Base-by-base conservation (phyloP, 2,888 invertebrate species). In the Tethea ocularis region DNA sequence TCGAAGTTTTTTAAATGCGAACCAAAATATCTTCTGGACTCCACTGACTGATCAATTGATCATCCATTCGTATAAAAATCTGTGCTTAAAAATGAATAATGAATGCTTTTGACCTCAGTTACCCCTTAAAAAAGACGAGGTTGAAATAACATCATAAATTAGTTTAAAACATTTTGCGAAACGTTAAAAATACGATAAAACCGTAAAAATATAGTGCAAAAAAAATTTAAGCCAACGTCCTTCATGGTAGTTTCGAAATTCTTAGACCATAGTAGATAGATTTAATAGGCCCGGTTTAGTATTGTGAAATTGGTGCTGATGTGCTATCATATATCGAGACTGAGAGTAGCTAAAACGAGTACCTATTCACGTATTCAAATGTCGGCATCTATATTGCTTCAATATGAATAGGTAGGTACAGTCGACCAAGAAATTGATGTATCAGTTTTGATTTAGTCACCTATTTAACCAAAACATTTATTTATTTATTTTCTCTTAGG, bases 231-330 rank as follows among this genome's bases (percentile, higher is more conserved):
- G 46, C 20, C n/a, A 10, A 46, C 46, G 46, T 46, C 46, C 46
- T 46, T n/a, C 46, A 20, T 46, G 46, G 2, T 33, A 20, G 46
- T 46, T 20, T 20, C 46, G 46, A 46, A 46, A 20, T 46, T 46
- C 17, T 46, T 20, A 10, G 17, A 20, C 46, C 46, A 20, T 46
- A 20, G 17, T 10, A 10, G 46, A 46, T 38, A 38, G n/a, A 46
- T 46, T 46, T 20, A 46, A 20, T 17, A n/a, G 46, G 46, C n/a
- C 46, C 46, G 46, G 46, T 46, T 46, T 20, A 46, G 41, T 46
- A 46, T 46, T 46, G 46, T 46, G 46, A n/a, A 46, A 46, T 20
- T 20, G 17, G 10, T 46, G 46, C 46, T 46, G 20, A 20, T 20
- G 10, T 46, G 46, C n/a, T 20, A 20, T 46, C 17, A 46, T 20